Conservation (phyloP, 2,113 vertebrate species). For the Shinisaurus crocodilurus region DNA sequence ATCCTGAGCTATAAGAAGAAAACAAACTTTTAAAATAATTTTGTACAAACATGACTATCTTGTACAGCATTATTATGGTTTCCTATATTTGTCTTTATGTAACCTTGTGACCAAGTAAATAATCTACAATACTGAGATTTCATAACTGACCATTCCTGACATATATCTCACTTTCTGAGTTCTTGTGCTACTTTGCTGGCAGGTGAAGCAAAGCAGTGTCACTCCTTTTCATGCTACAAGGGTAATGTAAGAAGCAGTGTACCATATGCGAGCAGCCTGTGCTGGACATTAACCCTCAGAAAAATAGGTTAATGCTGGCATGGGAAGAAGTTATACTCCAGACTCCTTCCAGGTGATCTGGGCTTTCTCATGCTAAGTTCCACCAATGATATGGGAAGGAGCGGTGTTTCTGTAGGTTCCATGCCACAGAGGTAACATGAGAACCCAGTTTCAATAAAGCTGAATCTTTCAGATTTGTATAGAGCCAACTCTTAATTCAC, state of each 20-base stretch:
- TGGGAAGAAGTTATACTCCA: neutral
- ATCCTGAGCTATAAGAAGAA: constrained; percentile 62
- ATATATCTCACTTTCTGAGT: neutral
- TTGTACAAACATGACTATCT: neutral
- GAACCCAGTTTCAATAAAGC: neutral
- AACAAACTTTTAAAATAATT: constrained; percentile 33
- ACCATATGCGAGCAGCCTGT: neutral
- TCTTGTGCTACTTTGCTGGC: neutral
- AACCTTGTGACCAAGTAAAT: neutral
- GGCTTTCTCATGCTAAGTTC: neutral
- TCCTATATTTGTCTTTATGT: neutral
- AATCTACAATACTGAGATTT: neutral
- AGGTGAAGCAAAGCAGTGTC: neutral
- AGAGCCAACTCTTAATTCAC: neutral
- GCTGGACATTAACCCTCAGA: neutral
- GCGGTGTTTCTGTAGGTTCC: neutral
- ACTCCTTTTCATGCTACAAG: too few relatives aligned
- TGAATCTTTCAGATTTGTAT: neutral
- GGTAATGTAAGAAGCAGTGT: neutral
- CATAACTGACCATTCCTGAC: neutral
- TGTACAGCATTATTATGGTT: neutral
- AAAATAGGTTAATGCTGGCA: neutral
- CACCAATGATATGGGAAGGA: neutral
- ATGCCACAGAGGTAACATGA: too few relatives aligned
- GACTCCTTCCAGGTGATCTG: neutral